phyloP scores from a whole-genome alignment of 2,888 invertebrate species.

The Cremastinae sp. region DNA sequence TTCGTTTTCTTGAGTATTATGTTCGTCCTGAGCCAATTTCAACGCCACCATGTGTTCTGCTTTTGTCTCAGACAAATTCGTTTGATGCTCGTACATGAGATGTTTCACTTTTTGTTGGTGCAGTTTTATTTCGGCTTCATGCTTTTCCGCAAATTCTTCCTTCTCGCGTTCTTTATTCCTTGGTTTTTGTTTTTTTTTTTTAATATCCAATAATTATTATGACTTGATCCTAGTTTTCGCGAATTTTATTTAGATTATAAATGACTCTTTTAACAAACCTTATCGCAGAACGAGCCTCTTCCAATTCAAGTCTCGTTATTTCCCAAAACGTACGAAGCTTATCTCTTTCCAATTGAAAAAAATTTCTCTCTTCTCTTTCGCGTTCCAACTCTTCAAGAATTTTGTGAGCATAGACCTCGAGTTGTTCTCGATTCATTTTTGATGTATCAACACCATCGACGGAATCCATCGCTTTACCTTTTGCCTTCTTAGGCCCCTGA shows the following conservation, averaged over 20 bases:
- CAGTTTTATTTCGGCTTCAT: conserved; percentile 92
- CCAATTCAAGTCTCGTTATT: conserved; percentile 93
- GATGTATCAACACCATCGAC: conserved; percentile 95
- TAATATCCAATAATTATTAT: no score
- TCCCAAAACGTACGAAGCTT: conserved; percentile 98
- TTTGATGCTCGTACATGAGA: conserved; percentile 94
- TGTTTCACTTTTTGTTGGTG: conserved; percentile 97
- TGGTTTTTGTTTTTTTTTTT: no score
- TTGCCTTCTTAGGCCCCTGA: conserved; percentile 72
- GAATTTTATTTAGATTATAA: no score
- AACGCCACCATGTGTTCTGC: conserved; percentile 92
- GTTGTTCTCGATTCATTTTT: conserved; percentile 95
- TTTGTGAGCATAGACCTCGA: conserved; percentile 92
- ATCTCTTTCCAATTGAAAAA: conserved; percentile 96
- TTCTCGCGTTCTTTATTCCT: conserved; percentile 92
- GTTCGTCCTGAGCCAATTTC: conserved; percentile 92
- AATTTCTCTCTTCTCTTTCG: conserved; percentile 97
- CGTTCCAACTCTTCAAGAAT: conserved; percentile 95
- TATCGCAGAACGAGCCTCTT: conserved; percentile 89
- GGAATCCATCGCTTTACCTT: conserved; percentile 68
- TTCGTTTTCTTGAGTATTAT: conserved; percentile 88
- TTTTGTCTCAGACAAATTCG: conserved; percentile 90
- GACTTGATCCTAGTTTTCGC: no score
- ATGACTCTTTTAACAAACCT: conserved; percentile 77
- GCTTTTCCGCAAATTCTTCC: conserved; percentile 92